phyloP scores from a whole-genome alignment of 2,113 vertebrate genomes.

The Alces alces region DNA sequence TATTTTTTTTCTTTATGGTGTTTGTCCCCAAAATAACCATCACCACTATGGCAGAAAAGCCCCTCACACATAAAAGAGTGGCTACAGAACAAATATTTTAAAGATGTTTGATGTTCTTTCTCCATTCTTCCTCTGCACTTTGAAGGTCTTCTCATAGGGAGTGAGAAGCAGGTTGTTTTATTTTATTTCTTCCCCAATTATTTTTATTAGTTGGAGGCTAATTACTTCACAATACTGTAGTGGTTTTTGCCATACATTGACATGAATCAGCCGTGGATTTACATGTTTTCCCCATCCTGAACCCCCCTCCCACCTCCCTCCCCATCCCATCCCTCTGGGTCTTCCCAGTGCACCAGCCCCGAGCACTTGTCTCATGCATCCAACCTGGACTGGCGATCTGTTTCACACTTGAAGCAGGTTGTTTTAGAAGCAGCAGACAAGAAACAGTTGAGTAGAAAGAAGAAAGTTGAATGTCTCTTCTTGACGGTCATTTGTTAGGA shows the following conservation, averaged over 20 bases:
- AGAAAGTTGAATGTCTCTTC: conserved; percentile 44
- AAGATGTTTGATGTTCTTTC: not conserved
- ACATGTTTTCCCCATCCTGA: too few species aligned
- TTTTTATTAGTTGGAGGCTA: too few species aligned
- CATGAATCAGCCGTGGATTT: too few species aligned
- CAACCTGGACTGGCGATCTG: too few species aligned
- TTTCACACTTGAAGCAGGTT: not conserved
- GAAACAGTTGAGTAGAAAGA: conserved; percentile 21
- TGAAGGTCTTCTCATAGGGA: not conserved
- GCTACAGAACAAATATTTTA: not conserved
- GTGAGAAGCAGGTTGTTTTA: not conserved
- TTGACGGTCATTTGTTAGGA: conserved; percentile 44
- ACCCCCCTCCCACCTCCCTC: too few species aligned
- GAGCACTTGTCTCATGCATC: too few species aligned
- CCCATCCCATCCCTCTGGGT: too few species aligned
- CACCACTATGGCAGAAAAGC: not conserved
- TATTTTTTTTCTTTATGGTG: conserved; percentile 66
- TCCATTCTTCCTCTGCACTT: not conserved
- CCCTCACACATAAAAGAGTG: conserved; percentile 41
- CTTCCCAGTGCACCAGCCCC: too few species aligned
- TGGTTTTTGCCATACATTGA: too few species aligned
- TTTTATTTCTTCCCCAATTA: too few species aligned
- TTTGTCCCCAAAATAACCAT: conserved; percentile 48
- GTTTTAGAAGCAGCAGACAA: conserved; percentile 51
- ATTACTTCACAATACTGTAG: too few species aligned